Conservation (phyloP, 2,888 invertebrate species). For the Achlya flavicornis region DNA sequence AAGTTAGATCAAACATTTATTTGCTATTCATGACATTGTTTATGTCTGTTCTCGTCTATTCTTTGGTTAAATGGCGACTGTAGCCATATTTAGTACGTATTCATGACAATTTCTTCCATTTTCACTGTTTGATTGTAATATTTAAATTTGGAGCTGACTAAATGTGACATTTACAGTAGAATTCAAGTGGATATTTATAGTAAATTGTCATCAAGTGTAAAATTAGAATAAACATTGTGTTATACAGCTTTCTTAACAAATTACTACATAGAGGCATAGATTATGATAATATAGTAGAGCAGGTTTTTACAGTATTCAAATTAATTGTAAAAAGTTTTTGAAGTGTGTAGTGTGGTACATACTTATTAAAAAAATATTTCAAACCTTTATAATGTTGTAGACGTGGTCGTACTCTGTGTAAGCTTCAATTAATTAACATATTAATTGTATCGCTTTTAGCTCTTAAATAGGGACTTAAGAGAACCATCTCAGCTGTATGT, state of each 20-base stretch:
- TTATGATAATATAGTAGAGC: slow-evolving; percentile 19
- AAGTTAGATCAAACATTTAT: not conserved
- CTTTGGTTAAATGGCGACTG: no score
- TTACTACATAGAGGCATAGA: slow-evolving; percentile 21
- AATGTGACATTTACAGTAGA: slow-evolving; percentile 6
- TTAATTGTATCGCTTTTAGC: not conserved
- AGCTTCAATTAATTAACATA: not conserved
- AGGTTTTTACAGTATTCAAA: slow-evolving; percentile 23
- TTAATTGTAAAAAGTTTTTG: slow-evolving; percentile 13
- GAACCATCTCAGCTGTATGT: not conserved
- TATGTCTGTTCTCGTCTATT: no score
- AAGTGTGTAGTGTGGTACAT: slow-evolving; percentile 31
- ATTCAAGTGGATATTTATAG: not conserved
- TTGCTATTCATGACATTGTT: not conserved
- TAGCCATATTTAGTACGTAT: no score
- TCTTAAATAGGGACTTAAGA: not conserved
- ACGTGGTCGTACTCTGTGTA: slow-evolving; percentile 10
- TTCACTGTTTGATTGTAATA: not conserved
- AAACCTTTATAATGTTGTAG: slow-evolving; percentile 7
- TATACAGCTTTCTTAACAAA: slow-evolving; percentile 4
- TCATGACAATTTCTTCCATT: not conserved
- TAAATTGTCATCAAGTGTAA: slow-evolving; percentile 2
- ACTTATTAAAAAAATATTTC: slow-evolving; percentile 19
- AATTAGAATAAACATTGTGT: not conserved
- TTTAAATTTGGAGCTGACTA: not conserved